Evolutionary conservation across 2,113 vertebrate species (phyloP), one percentile per base, ranked within the genome.

Genomic region (Notothenia rossii): DNA sequence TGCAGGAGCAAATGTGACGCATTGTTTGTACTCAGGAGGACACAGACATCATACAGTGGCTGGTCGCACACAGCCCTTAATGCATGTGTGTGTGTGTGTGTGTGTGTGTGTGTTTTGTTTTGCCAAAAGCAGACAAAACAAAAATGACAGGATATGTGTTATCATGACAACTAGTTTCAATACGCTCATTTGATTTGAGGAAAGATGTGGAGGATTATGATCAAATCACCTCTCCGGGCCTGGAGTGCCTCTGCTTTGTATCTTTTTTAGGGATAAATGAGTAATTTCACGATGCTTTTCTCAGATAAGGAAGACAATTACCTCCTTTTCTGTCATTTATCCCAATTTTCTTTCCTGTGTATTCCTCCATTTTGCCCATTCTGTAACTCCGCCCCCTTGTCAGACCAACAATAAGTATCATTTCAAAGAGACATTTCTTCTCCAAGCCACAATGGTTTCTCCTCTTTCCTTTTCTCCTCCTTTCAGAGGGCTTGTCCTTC

Each of bases 391-490:
- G 64, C 68, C 50, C 40, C 63, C 48, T 55, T 2, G 4, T 64
- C 48, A 69, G 43, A 33, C 61, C 77, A 65, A 69, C 65, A 78
- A 4, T 64, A 20, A 72, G 25, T 63, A 60, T 60, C 15, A 72
- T 75, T 84, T 79, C 67, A 77, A 49, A 49, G 7, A 43, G 7
- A 40, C 7, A 13, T 43, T 73, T 77, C 55, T 69, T 54, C 46
- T 79, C 71, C 25, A 77, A 73, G 62, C 55, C 71, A 66, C 61
- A 74, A 45, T 53, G 6, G 0, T 62, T 29, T 66, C 65, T 77
- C 49, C 29, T 77, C 58, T 29, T 79, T 62, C 72, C 49, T 64
- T 53, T 62, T 71, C 48, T 49, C 56, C 60, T 79, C 50, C 62
- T 61, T 77, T 77, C 53, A 25, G 54, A 58, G 15, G 53, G 10